phyloP scores from a whole-genome alignment of 2,113 vertebrate genomes.

The Saimiri boliviensis region DNA sequence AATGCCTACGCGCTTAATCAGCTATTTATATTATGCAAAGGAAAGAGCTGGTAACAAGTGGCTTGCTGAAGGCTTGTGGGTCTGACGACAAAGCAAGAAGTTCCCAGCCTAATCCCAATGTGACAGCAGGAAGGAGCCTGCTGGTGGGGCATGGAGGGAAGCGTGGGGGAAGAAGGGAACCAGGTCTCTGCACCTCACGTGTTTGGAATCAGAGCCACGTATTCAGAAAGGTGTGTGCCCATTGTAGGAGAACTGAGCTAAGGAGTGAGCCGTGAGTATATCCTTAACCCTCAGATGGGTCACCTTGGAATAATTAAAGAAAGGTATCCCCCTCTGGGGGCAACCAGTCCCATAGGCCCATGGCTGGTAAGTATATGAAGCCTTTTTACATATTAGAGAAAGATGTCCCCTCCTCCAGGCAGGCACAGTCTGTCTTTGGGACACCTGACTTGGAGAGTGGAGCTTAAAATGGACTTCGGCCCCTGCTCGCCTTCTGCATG shows the following conservation, averaged over 20 bases:
- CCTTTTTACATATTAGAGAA: background rate
- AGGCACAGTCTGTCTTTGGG: background rate
- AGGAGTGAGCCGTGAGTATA: background rate
- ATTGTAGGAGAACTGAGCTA: background rate
- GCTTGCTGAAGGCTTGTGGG: background rate
- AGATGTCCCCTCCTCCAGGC: background rate
- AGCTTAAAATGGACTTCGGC: background rate
- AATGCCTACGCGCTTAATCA: background rate
- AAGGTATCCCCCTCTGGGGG: background rate
- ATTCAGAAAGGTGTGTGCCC: background rate
- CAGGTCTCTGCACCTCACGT: background rate
- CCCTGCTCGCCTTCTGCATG: background rate
- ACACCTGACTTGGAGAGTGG: background rate
- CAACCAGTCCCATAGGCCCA: background rate
- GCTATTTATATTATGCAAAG: background rate
- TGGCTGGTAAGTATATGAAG: background rate
- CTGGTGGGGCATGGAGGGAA: background rate
- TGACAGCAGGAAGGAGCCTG: background rate
- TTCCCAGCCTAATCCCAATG: background rate
- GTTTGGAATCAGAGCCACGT: background rate
- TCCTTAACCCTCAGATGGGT: background rate
- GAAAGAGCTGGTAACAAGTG: background rate
- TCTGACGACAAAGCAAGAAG: background rate
- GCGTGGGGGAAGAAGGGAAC: fast-evolving
- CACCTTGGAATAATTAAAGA: background rate